Percentiles rank a stretch among this genome's conserved stretches.
phyloP scores from a whole-genome alignment of 2,797 vertebrate species.

The Okamejei kenojei region DNA sequence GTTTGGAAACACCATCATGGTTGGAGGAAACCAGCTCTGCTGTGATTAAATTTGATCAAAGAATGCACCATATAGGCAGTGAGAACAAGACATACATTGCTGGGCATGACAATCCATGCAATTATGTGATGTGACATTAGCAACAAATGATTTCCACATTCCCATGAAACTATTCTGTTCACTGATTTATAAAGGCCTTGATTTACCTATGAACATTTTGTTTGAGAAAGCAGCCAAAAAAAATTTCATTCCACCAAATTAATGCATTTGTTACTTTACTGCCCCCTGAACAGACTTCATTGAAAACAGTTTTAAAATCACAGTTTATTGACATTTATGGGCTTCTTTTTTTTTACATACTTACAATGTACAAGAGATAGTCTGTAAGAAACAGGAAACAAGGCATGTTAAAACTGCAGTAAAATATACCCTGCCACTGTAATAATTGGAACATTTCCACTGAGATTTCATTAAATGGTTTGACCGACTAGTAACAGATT shows the following conservation, averaged over 20 bases:
- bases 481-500: background rate
- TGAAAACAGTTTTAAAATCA: background rate
- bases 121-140: background rate
- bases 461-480: conserved; percentile 17
- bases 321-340: background rate
- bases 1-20: no score
- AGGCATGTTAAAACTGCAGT: background rate
- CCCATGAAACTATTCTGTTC: background rate
- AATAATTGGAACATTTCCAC: conserved; percentile 28
- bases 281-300: no score
- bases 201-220: background rate
- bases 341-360: background rate
- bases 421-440: conserved; percentile 23
- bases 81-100: background rate
- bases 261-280: background rate
- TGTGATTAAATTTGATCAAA: background rate
- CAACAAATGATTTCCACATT: background rate
- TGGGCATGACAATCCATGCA: background rate
- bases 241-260: background rate
- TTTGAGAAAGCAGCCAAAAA: background rate
- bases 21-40: background rate
- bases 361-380: background rate
- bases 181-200: background rate
- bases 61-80: background rate
- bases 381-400: background rate